Base-by-base conservation (phyloP, 2,797 vertebrate genomes). In the Hyperoplus immaculatus region DNA sequence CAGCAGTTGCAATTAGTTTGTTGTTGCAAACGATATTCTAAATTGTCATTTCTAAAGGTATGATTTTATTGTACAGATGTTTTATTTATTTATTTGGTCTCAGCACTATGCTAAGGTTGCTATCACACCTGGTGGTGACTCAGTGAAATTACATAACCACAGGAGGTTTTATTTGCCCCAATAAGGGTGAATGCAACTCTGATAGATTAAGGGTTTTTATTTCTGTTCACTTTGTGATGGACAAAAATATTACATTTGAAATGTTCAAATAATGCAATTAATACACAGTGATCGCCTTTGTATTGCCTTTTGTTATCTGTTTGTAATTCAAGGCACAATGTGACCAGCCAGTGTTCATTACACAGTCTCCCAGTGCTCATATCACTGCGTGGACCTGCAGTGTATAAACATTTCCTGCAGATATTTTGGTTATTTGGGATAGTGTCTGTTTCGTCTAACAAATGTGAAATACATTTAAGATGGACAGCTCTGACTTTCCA, bases 81-180 rank as follows among this genome's bases (percentile, higher is more conserved):
- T 53, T 41, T 15, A 42, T 13, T 46, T 56, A 73, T 72, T 55
- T 6, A 41, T 81, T 67, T 56, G 6, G 10, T 57, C 74, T 63
- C 10, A 15, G 16, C 62, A 7, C 6, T 41, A 41, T 56, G 66
- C 7, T 53, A 1, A 60, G 14, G 29, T 65, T 13, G 15, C 9
- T 57, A 39, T 58, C 36, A 43, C 29, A 49, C 12, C 2, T 49
- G 1, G 15, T 46, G 15, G 21, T 42, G 38, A 43, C 18, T n/a
- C n/a, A 15, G 12, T 6, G 13, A 14, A 8, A 12, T 50, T 41
- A 45, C 38, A 21, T 50, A 16, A 50, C n/a, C 15, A 3, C 8
- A 56, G 2, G 11, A 16, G 12, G 7, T 65, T 59, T 69, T 29
- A 16, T 69, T 58, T 61, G 18, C 29, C 53, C 13, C n/a, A n/a